Evolutionary conservation across 2,888 invertebrate species (phyloP), one percentile per base, ranked within the genome.

Genomic region (Diarsia mendica): DNA sequence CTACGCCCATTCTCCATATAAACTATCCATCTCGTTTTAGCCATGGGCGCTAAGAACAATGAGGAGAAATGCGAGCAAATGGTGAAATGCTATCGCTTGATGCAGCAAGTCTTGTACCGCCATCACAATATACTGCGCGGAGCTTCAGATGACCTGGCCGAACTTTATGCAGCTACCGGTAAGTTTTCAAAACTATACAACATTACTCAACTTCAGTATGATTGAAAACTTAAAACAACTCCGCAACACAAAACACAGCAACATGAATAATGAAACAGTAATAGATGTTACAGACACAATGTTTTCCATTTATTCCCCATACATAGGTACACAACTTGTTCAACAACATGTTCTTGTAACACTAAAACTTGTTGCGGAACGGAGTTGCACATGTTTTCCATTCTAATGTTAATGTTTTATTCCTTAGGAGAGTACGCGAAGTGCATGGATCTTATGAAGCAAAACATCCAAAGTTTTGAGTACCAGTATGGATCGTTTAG

Each of bases 401-500:
- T n/a, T 10, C 13, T 67, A 61, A 51, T 49, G 1, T 28, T 18
- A 23, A 23, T 65, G 9, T 72, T 72, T 49, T 65, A n/a, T 66
- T 61, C 78, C 73, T 10, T 90, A 96, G 96, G 95, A 49, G 95
- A 96, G 67, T 96, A 91, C 83, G 89, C 86, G 60, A 95, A 93
- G 78, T 94, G 96, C 69, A 92, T 95, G 77, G 96, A 96, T 28
- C 82, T 96, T 18, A 95, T 98, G 39, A 96, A 97, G 77, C 94
- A 96, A 79, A 97, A 97, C 84, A 93, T 98, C 5, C 93, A 95
- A 53, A 97, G 97, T 33, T 93, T 97, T 13, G 97, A 97, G 85
- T 96, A 97, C 84, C 97, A 97, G 85, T 98, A 96, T 91, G 98
- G 98, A 0, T 93, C 94, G 0, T 96, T 96, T 67, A 98, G 98